Conservation (phyloP, 2,113 vertebrate genomes). For the Psephotus haematonotus region DNA sequence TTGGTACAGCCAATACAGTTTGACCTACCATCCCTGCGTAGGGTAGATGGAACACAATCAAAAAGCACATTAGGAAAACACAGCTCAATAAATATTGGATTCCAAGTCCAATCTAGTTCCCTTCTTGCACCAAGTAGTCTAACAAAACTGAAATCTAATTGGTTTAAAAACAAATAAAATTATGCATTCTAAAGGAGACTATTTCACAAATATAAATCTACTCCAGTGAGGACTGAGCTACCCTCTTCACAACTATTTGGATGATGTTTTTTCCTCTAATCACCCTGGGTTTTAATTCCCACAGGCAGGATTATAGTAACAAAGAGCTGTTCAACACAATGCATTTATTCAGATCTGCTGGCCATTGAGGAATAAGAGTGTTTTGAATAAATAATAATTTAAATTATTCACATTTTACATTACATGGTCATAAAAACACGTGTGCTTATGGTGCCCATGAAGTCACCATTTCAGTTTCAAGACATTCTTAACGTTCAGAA, state of each 20-base stretch:
- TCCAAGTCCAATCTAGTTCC: neutral
- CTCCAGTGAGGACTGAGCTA: neutral
- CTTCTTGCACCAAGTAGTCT: neutral
- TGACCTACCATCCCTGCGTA: neutral
- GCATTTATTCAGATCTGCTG: neutral
- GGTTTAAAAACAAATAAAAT: neutral
- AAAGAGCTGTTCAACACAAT: neutral
- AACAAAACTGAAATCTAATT: neutral
- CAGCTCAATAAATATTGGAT: conserved; percentile 41
- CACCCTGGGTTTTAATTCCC: neutral
- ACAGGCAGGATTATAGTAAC: neutral
- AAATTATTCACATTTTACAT: neutral
- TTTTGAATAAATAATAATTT: neutral
- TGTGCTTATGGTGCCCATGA: neutral
- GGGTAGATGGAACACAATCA: neutral
- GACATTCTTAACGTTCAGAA: neutral
- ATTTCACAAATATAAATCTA: neutral
- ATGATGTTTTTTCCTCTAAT: neutral
- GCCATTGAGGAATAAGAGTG: neutral
- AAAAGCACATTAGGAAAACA: neutral
- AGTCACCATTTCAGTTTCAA: neutral
- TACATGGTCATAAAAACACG: neutral
- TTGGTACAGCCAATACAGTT: neutral
- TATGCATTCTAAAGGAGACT: neutral
- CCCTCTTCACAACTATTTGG: neutral